phyloP scores from a whole-genome alignment of 2,113 vertebrate species.

The Tragelaphus imberbis region DNA sequence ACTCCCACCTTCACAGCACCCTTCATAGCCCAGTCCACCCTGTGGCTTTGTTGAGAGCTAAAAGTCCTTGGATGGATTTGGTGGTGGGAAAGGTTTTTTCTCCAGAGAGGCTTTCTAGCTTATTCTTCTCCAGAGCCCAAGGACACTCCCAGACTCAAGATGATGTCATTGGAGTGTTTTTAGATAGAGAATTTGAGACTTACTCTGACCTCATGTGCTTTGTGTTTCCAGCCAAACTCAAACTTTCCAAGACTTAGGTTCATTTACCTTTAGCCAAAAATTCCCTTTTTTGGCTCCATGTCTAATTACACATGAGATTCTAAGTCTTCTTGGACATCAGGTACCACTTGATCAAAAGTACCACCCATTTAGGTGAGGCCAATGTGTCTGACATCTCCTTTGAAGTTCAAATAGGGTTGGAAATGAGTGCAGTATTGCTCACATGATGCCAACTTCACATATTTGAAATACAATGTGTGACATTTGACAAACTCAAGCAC shows the following conservation, averaged over 20 bases:
- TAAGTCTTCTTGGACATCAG: conserved; percentile 36
- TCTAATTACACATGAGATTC: conserved; percentile 22
- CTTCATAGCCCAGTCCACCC: background rate
- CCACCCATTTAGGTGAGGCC: conserved; percentile 22
- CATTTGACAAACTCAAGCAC: conserved; percentile 52
- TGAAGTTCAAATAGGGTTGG: conserved; percentile 53
- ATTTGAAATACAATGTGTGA: conserved; percentile 48
- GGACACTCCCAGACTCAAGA: conserved; percentile 10
- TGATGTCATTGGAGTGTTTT: conserved; percentile 55
- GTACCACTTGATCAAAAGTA: conserved; percentile 50
- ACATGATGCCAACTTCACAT: conserved; percentile 47
- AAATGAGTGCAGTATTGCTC: conserved; percentile 36
- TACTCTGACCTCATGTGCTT: conserved; percentile 50
- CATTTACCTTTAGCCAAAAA: conserved; percentile 62
- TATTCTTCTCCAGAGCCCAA: conserved; percentile 14
- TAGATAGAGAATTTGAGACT: conserved; percentile 57
- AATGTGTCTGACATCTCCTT: conserved; percentile 31
- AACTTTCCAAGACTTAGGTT: conserved; percentile 58
- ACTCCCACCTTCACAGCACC: background rate
- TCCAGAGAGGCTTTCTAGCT: background rate
- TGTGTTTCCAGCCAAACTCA: conserved; percentile 57
- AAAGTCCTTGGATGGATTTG: conserved; percentile 9
- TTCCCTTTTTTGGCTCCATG: conserved; percentile 44
- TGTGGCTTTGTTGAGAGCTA: background rate
- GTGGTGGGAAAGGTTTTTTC: background rate